These are phyloP conservation scores for Paralvinella palmiformis DNA, from an alignment of 1,140 invertebrate species.

Conservation along the genomic window DNA sequence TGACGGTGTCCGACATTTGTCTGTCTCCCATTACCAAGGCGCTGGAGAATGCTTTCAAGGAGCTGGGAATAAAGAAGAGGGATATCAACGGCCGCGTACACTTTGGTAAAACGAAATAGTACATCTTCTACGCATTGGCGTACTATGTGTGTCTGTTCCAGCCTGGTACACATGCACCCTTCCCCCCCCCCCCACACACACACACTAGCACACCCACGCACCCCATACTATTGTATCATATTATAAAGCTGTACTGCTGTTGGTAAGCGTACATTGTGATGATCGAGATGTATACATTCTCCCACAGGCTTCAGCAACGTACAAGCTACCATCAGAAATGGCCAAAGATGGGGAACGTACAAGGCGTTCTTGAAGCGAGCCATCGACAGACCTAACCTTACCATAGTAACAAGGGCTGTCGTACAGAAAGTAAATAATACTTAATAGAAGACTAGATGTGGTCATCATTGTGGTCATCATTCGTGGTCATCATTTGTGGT, in stretches of 20 bases:
- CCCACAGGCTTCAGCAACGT: slow-evolving; percentile 35
- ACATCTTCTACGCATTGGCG: not conserved
- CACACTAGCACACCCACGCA: no score
- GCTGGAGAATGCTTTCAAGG: slow-evolving; percentile 35
- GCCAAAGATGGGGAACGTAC: slow-evolving; percentile 77
- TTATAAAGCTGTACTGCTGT: no score
- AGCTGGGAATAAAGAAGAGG: slow-evolving; percentile 79
- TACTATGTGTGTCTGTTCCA: not conserved
- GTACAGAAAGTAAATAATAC: slow-evolving; percentile 55
- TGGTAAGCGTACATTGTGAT: not conserved
- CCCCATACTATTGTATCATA: no score
- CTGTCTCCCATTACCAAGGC: slow-evolving; percentile 18
- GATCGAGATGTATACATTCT: not conserved
- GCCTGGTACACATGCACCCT: not conserved
- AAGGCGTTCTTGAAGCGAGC: slow-evolving; percentile 82
- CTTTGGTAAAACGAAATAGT: slow-evolving; percentile 58
- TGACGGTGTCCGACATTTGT: slow-evolving; percentile 15
- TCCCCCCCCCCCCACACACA: no score
- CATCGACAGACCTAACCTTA: slow-evolving; percentile 71
- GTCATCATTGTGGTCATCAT: no score
- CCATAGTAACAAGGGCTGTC: slow-evolving; percentile 76
- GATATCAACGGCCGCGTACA: slow-evolving; percentile 83
- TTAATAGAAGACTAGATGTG: no score
- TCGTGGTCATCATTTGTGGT: no score
- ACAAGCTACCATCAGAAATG: slow-evolving; percentile 77